Conservation (phyloP, 35 echinoderm and acorn worm genomes). For the Heliocidaris tuberculata region DNA sequence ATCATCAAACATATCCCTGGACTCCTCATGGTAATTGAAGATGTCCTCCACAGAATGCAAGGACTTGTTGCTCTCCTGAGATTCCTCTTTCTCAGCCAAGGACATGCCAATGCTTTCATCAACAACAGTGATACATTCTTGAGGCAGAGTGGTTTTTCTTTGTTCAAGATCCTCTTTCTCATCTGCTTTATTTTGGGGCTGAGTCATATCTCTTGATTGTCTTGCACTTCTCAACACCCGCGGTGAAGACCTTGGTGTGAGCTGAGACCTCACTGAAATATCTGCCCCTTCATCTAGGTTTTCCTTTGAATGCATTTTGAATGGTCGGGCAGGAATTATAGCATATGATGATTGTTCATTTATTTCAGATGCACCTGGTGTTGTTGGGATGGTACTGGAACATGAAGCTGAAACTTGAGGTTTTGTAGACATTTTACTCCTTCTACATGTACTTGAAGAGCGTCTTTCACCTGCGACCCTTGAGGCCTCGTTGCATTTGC, state of each 20-base stretch:
- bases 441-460: neutral
- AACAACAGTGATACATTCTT: neutral
- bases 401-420: neutral
- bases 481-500: neutral
- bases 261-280: neutral
- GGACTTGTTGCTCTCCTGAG: neutral
- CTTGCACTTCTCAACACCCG: neutral
- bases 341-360: neutral
- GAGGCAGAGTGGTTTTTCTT: neutral
- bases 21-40: slow-evolving; percentile 13
- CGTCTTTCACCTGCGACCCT: neutral
- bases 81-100: neutral
- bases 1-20: slow-evolving; percentile 49
- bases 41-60: neutral
- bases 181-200: neutral
- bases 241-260: neutral
- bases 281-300: neutral
- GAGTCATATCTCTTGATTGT: neutral
- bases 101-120: neutral
- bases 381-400: slow-evolving; percentile 4
- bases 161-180: neutral
- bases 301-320: neutral
- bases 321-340: neutral
- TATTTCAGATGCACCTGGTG: slow-evolving; percentile 40
- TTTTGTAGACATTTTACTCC: neutral